Evolutionary conservation across 2,888 invertebrate genomes (phyloP).

Genomic region (Drosophila yooni): DNA sequence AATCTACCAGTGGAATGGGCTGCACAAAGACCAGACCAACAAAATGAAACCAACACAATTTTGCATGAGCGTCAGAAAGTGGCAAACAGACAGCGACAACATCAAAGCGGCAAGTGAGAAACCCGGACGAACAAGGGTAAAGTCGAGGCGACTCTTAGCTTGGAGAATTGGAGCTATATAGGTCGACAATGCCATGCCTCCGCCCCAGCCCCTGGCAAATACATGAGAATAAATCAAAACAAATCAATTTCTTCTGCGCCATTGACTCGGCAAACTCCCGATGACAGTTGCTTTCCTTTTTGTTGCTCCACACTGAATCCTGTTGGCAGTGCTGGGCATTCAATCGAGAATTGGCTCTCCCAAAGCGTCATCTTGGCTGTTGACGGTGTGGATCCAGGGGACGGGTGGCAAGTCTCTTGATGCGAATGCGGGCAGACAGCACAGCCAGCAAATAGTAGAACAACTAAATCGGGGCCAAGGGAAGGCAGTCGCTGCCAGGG

Average conservation of each 20-base stretch:
- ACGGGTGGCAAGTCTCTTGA: not conserved
- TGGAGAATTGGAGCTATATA: constrained; percentile 1
- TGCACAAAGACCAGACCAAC: constrained; percentile 33
- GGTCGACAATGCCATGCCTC: not conserved
- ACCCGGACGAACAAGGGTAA: not conserved
- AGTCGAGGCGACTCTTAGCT: not conserved
- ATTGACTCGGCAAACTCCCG: constrained; percentile 65
- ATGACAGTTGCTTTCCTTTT: constrained; percentile 56
- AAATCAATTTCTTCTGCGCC: constrained; percentile 75
- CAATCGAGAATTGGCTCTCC: constrained; percentile 40
- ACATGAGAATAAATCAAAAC: constrained; percentile 71
- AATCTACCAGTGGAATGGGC: constrained; percentile 16
- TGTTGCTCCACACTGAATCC: constrained; percentile 17
- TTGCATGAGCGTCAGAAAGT: constrained; percentile 49
- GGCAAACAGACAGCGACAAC: constrained; percentile 25
- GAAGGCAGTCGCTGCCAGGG: constrained; percentile 14
- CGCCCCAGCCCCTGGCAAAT: constrained; percentile 9
- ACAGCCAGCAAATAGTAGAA: constrained; percentile 46
- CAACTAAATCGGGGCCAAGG: constrained; percentile 65
- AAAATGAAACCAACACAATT: constrained; percentile 47
- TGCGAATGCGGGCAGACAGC: constrained; percentile 3
- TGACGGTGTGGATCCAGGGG: constrained; percentile 29
- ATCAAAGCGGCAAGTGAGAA: constrained; percentile 45
- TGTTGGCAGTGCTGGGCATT: constrained; percentile 18
- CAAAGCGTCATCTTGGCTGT: constrained; percentile 23